Percentiles rank a stretch among this genome's conserved stretches.
Conservation (phyloP, 2,797 vertebrate genomes). For the Apodemus agrarius region DNA sequence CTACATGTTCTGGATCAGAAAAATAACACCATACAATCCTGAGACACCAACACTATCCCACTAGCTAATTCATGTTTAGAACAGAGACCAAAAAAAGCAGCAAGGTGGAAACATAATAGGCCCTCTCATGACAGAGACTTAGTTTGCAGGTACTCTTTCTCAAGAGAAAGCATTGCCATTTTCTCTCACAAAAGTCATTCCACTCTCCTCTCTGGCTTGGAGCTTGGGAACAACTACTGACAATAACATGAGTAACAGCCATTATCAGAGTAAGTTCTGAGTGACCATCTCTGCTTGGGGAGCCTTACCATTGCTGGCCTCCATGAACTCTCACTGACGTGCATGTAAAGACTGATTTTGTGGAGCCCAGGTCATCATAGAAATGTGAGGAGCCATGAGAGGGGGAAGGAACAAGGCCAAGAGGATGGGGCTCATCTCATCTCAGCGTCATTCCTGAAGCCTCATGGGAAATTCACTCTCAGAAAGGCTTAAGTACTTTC, state of each 20-base stretch:
- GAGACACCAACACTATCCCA: background rate
- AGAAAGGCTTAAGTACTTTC: background rate
- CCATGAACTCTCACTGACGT: background rate
- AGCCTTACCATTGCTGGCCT: background rate
- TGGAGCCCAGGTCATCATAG: background rate
- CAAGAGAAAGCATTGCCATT: background rate
- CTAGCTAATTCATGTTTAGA: background rate
- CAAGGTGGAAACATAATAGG: background rate
- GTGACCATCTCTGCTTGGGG: background rate
- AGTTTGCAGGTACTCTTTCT: background rate
- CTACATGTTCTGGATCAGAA: background rate
- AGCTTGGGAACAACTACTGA: background rate
- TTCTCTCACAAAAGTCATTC: background rate
- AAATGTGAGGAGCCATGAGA: background rate
- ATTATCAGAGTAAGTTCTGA: background rate
- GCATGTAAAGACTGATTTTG: background rate
- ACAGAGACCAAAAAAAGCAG: background rate
- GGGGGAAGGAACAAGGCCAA: background rate
- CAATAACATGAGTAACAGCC: background rate
- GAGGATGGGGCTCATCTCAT: background rate
- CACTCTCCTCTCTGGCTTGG: background rate
- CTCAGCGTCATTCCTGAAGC: background rate
- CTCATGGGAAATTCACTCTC: conserved; percentile 14
- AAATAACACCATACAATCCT: background rate
- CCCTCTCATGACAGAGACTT: background rate